phyloP scores from a whole-genome alignment of 2,113 vertebrate genomes.

The Platanista minor region DNA sequence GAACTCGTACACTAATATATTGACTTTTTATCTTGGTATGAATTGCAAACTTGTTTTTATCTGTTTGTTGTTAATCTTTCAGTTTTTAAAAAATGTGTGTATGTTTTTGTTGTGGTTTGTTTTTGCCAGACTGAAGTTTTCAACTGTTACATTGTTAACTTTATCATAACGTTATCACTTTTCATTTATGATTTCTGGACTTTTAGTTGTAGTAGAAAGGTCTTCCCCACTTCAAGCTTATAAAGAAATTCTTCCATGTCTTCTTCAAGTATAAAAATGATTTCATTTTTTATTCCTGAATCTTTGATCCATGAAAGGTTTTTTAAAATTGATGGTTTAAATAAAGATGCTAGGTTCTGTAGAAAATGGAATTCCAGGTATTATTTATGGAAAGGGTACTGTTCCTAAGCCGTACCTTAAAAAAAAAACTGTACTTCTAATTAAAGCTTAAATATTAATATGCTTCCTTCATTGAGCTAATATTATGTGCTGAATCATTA shows the following conservation, averaged over 20 bases:
- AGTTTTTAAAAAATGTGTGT: background rate
- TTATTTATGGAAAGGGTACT: background rate
- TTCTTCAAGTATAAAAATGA: background rate
- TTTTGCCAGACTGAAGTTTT: background rate
- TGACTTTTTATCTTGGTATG: background rate
- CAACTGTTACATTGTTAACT: background rate
- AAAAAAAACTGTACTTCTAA: background rate
- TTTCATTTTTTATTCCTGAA: slow-evolving; percentile 14
- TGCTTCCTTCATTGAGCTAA: background rate
- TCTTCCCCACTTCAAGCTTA: background rate
- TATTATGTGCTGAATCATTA: background rate
- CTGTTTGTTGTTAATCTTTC: background rate
- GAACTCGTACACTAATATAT: background rate
- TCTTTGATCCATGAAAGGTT: slow-evolving; percentile 13
- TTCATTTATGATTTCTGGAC: background rate
- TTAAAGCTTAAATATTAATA: slow-evolving; percentile 17
- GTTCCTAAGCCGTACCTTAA: background rate
- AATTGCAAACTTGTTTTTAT: background rate
- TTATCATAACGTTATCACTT: background rate
- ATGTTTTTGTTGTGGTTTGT: background rate
- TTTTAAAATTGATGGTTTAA: background rate
- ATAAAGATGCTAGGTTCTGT: background rate
- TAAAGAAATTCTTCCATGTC: background rate
- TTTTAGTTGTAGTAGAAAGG: background rate
- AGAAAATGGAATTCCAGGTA: background rate